Conservation (phyloP, 2,113 vertebrate species). For the Zosterops japonicus region DNA sequence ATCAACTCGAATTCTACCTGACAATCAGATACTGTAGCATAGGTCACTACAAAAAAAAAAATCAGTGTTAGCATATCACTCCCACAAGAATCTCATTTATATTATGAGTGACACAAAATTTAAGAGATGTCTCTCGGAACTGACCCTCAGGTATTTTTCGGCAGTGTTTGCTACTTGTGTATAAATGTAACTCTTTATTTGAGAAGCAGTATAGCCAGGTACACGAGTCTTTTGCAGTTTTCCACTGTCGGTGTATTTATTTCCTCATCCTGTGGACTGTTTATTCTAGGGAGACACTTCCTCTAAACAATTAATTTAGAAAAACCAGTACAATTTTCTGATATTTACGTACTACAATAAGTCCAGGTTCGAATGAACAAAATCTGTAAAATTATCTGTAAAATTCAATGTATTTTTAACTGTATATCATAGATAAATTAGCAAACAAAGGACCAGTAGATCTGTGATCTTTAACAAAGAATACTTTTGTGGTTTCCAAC, state of each 20-base stretch:
- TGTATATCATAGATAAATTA: background rate
- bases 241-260: background rate
- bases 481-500: background rate
- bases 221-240: background rate
- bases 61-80: background rate
- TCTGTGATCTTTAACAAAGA: background rate
- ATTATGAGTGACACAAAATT: background rate
- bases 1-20: background rate
- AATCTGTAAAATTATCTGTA: background rate
- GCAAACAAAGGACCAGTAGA: background rate
- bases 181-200: conserved; percentile 16
- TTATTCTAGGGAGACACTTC: background rate
- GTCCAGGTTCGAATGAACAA: background rate
- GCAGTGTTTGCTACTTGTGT: background rate
- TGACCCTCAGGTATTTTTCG: conserved; percentile 8
- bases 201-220: background rate
- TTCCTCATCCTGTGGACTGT: background rate
- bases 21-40: background rate
- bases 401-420: background rate
- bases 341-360: background rate
- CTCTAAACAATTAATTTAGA: background rate
- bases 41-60: background rate
- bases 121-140: background rate
- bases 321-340: background rate
- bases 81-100: background rate